A percentile compares a stretch with the other conserved stretches of the same genome.
Evolutionary conservation across 2,797 vertebrate species (phyloP).

Genomic region (Lophotriccus pileatus): DNA sequence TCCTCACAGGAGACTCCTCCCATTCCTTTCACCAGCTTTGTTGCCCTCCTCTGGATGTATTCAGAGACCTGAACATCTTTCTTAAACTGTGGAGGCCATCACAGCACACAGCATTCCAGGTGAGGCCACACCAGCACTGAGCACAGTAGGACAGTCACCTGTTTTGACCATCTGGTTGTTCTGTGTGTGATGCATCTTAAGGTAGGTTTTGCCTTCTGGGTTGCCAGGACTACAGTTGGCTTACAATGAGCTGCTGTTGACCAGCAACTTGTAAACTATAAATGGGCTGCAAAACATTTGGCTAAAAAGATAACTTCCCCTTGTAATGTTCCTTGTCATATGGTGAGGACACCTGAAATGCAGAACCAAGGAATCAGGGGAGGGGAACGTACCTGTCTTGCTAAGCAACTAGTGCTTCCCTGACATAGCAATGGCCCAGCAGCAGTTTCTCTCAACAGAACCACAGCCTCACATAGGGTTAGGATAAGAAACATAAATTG

Average conservation of each 20-base stretch:
- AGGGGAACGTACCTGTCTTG: fast-evolving
- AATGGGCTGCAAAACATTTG: background rate
- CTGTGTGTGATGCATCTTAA: background rate
- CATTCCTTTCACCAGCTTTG: background rate
- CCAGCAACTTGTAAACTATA: background rate
- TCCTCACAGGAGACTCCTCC: background rate
- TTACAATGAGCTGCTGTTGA: background rate
- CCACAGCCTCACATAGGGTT: background rate
- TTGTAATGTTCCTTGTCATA: background rate
- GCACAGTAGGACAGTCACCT: background rate
- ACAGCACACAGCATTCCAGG: background rate
- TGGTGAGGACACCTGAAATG: background rate
- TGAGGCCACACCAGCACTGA: background rate
- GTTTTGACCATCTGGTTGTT: fast-evolving
- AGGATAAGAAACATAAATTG: background rate
- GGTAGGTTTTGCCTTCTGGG: fast-evolving
- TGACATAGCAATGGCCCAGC: background rate
- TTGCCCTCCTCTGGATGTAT: background rate
- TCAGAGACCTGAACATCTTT: background rate
- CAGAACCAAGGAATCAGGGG: background rate
- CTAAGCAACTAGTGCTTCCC: background rate
- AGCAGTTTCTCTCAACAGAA: background rate
- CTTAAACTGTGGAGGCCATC: background rate
- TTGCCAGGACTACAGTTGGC: background rate
- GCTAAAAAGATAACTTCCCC: background rate